A percentile compares a stretch with the other conserved stretches of the same genome.
phyloP scores from a whole-genome alignment of 2,113 vertebrate species.

The Mesitornis unicolor region DNA sequence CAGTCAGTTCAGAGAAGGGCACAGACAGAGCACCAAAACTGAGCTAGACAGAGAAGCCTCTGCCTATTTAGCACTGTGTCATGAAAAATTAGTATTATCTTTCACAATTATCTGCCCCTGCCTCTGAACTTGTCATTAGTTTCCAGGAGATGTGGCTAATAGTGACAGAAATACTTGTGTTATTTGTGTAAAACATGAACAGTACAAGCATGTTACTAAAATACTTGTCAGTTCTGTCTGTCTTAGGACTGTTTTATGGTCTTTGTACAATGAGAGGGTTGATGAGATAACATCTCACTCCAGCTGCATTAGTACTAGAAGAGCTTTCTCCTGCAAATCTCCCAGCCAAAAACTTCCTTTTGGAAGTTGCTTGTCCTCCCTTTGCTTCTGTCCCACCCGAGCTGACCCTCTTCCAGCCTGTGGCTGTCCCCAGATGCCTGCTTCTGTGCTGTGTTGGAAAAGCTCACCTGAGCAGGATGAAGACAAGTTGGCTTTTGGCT shows the following conservation, averaged over 20 bases:
- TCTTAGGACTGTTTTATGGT: background rate
- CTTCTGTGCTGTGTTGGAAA: background rate
- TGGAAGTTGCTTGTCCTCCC: background rate
- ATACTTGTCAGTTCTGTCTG: background rate
- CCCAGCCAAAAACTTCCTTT: background rate
- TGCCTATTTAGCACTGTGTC: background rate
- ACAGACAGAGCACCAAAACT: background rate
- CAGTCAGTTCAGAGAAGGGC: background rate
- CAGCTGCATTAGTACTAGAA: background rate
- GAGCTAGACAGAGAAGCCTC: background rate
- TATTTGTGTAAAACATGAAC: background rate
- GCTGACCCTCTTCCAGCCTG: background rate
- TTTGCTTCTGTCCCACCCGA: background rate
- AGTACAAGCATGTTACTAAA: background rate
- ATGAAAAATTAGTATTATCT: background rate
- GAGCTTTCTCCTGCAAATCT: background rate
- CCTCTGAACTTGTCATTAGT: conserved; percentile 4
- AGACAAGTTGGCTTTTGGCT: background rate
- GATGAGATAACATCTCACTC: background rate
- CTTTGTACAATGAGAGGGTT: background rate
- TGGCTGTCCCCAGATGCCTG: background rate
- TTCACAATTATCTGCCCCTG: background rate
- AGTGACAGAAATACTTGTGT: background rate
- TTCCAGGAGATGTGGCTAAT: background rate
- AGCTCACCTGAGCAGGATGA: accelerated